Evolutionary conservation across 37 sponge, comb jelly and placozoan genomes (phyloP).

Genomic region (Cliona cf. orientalis): DNA sequence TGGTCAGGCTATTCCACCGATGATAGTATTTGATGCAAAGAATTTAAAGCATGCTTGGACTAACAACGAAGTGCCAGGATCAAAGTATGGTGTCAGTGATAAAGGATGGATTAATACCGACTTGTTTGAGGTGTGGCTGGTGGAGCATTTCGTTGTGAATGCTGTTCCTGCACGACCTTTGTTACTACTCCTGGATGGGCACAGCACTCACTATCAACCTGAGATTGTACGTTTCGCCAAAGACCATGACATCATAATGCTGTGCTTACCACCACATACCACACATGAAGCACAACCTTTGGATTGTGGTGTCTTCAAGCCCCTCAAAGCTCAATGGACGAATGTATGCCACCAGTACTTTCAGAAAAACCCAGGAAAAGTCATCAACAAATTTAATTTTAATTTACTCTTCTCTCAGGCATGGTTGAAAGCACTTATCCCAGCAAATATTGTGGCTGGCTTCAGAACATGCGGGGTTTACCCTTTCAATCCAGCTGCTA

Average conservation of each 20-base stretch:
- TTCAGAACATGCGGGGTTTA: conserved; percentile 47
- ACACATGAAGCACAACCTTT: conserved; percentile 62
- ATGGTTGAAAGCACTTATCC: conserved; percentile 41
- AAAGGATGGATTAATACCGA: conserved; percentile 42
- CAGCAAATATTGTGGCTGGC: conserved; percentile 43
- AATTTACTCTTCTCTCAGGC: conserved; percentile 54
- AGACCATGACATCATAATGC: conserved; percentile 37
- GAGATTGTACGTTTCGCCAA: conserved; percentile 28
- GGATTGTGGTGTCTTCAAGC: conserved; percentile 48
- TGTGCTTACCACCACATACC: conserved; percentile 69
- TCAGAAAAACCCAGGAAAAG: conserved; percentile 23
- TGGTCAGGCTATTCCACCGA: conserved; percentile 21
- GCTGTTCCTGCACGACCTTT: conserved; percentile 51
- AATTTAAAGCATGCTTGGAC: conserved; percentile 49
- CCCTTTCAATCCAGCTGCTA: conserved; percentile 40
- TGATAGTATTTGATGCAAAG: conserved; percentile 52
- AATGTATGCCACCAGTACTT: conserved; percentile 32
- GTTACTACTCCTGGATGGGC: conserved; percentile 63
- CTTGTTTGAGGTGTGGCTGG: conserved; percentile 57
- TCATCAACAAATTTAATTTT: conserved; percentile 32
- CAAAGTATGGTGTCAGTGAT: conserved; percentile 7
- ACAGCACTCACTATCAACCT: conserved; percentile 62
- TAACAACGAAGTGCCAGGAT: conserved; percentile 44
- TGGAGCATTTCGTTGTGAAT: conserved; percentile 42
- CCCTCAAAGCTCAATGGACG: conserved; percentile 43